Conservation (phyloP, 2,797 vertebrate species). For the Pseudochirops cupreus region DNA sequence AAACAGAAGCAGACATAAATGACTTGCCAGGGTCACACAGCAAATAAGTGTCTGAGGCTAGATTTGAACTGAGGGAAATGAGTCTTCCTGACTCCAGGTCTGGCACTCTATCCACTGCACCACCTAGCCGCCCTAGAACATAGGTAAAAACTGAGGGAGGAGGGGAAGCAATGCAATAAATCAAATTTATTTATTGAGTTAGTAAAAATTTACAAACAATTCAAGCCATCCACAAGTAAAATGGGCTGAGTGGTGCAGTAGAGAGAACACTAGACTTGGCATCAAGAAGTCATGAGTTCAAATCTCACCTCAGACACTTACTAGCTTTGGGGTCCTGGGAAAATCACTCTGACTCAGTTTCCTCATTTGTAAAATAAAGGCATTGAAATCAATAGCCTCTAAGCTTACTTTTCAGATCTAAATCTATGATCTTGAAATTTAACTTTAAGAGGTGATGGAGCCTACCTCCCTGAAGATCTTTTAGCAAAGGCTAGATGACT, state of each 20-base stretch:
- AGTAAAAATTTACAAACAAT: not conserved
- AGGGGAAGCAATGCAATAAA: not conserved
- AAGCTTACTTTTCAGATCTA: not conserved
- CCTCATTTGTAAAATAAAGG: not conserved
- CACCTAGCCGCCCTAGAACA: not conserved
- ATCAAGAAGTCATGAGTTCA: not conserved
- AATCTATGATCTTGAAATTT: not conserved
- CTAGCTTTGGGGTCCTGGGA: not conserved
- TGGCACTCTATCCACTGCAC: too few species aligned
- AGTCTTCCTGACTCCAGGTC: too few species aligned
- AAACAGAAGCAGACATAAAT: too few species aligned
- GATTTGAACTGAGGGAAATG: too few species aligned
- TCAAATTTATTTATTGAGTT: not conserved
- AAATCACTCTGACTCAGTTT: not conserved
- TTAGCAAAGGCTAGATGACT: not conserved
- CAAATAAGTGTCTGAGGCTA: too few species aligned
- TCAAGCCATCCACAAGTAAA: not conserved
- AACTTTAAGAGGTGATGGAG: not conserved
- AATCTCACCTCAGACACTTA: not conserved
- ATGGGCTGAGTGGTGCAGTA: not conserved
- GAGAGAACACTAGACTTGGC: not conserved
- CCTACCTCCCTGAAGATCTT: not conserved
- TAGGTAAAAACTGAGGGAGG: not conserved
- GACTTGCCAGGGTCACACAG: too few species aligned
- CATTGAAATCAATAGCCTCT: not conserved